Conservation (phyloP, 2,888 invertebrate genomes). For the Stramonita haemastoma region DNA sequence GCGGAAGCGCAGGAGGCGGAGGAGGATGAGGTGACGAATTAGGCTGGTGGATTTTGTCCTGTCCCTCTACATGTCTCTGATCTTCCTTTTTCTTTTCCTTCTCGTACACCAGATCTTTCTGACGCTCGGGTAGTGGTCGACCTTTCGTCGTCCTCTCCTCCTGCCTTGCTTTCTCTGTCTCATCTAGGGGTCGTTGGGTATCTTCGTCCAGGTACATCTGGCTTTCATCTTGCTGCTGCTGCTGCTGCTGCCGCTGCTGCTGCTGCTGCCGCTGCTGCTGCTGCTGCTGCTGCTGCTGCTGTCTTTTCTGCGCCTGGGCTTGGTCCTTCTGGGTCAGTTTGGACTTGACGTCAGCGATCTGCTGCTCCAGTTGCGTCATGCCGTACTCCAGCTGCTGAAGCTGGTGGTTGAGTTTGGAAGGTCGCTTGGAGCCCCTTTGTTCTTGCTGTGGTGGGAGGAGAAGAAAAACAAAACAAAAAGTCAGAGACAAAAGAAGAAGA, state of each 20-base stretch:
- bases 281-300: slow-evolving; percentile 8
- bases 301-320: neutral
- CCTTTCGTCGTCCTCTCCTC: neutral
- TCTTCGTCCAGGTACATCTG: neutral
- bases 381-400: slow-evolving; percentile 9
- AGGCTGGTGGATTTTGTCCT: neutral
- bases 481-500: neutral
- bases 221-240: neutral
- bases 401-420: neutral
- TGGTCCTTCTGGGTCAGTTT: neutral
- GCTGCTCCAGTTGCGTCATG: slow-evolving; percentile 36
- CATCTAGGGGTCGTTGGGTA: neutral
- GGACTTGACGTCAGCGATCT: slow-evolving; percentile 26
- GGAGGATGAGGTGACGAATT: too few species aligned
- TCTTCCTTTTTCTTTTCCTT: neutral
- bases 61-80: neutral
- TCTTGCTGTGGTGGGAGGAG: neutral
- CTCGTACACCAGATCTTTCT: neutral
- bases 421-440: neutral
- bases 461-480: neutral
- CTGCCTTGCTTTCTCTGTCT: too few species aligned
- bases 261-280: neutral
- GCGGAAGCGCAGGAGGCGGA: too few species aligned
- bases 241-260: neutral
- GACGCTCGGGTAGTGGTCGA: neutral